phyloP scores from a whole-genome alignment of 2,888 invertebrate species.

The Macrosoma leucophasiata region DNA sequence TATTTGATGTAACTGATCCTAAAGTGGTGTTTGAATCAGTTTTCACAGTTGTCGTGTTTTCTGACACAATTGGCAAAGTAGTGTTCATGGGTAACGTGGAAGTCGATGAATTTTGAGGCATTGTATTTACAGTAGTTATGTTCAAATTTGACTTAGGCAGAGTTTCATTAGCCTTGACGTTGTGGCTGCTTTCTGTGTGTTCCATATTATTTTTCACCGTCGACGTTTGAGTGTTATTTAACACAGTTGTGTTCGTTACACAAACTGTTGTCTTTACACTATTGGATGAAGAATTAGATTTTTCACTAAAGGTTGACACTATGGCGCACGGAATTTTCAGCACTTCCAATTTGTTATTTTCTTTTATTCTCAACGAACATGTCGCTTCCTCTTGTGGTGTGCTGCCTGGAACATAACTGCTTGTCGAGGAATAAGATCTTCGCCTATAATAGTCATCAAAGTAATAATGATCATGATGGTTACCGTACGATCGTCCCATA shows the following conservation, averaged over 20 bases:
- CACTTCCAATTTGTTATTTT: slow-evolving; percentile 40
- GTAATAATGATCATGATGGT: slow-evolving; percentile 53
- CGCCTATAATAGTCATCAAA: slow-evolving; percentile 57
- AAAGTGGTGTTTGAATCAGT: too few relatives aligned
- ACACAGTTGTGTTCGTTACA: slow-evolving; percentile 38
- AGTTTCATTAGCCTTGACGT: too few relatives aligned
- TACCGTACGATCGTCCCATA: slow-evolving; percentile 52
- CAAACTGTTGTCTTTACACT: slow-evolving; percentile 32
- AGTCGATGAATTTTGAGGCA: slow-evolving; percentile 1
- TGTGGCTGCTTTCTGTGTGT: too few relatives aligned
- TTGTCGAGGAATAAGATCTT: slow-evolving; percentile 33
- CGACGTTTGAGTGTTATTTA: slow-evolving; percentile 34
- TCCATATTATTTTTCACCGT: too few relatives aligned
- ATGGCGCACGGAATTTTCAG: slow-evolving; percentile 65
- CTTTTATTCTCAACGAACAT: slow-evolving; percentile 50
- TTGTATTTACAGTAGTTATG: too few relatives aligned
- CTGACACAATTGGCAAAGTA: too few relatives aligned
- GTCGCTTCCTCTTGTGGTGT: slow-evolving; percentile 40
- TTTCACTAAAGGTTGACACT: slow-evolving; percentile 60
- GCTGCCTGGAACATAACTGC: slow-evolving; percentile 25
- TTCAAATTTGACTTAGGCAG: too few relatives aligned
- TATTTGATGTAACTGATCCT: too few relatives aligned
- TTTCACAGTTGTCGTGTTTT: too few relatives aligned
- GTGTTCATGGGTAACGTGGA: too few relatives aligned
- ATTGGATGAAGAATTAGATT: slow-evolving; percentile 25